Evolutionary conservation across 1,140 invertebrate species (phyloP).

Genomic region (Aphidius ervi): DNA sequence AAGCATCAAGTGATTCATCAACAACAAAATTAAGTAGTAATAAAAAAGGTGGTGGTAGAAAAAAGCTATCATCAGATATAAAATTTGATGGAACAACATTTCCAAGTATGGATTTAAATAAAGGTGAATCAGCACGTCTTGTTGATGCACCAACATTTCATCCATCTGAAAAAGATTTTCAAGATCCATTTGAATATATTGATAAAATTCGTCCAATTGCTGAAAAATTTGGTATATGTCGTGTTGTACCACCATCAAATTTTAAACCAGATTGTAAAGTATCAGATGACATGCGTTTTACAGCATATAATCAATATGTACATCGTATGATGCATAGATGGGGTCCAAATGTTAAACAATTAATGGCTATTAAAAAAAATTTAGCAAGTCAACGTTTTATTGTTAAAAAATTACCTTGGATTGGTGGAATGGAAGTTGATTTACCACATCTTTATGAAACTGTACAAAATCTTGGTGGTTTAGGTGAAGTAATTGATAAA

Average conservation of each 20-base stretch:
- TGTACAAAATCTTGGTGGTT: slow-evolving; percentile 79
- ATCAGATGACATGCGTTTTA: slow-evolving; percentile 80
- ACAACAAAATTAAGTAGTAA: slow-evolving; percentile 22
- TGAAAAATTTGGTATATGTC: slow-evolving; percentile 81
- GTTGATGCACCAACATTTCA: slow-evolving; percentile 80
- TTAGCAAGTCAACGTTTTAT: slow-evolving; percentile 73
- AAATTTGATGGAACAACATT: slow-evolving; percentile 54
- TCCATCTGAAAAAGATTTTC: slow-evolving; percentile 80
- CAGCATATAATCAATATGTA: slow-evolving; percentile 87
- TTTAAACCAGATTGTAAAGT: slow-evolving; percentile 89
- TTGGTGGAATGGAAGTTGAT: slow-evolving; percentile 88
- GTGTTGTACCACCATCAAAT: slow-evolving; percentile 79
- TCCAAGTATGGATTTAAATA: slow-evolving; percentile 46
- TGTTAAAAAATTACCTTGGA: slow-evolving; percentile 71
- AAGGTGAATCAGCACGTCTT: slow-evolving; percentile 52
- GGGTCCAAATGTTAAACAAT: slow-evolving; percentile 83
- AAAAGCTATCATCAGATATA: slow-evolving; percentile 38
- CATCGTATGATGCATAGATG: slow-evolving; percentile 85
- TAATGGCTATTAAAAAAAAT: slow-evolving; percentile 82
- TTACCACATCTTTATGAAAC: slow-evolving; percentile 80
- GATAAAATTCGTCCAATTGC: slow-evolving; percentile 76
- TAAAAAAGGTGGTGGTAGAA: slow-evolving; percentile 15
- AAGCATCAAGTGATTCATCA: slow-evolving; percentile 12
- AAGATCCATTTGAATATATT: slow-evolving; percentile 87
- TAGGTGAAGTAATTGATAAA: slow-evolving; percentile 86